Percentiles rank a stretch among this genome's conserved stretches.
Conservation (phyloP, 2,797 vertebrate genomes). For the Parambassis ranga region DNA sequence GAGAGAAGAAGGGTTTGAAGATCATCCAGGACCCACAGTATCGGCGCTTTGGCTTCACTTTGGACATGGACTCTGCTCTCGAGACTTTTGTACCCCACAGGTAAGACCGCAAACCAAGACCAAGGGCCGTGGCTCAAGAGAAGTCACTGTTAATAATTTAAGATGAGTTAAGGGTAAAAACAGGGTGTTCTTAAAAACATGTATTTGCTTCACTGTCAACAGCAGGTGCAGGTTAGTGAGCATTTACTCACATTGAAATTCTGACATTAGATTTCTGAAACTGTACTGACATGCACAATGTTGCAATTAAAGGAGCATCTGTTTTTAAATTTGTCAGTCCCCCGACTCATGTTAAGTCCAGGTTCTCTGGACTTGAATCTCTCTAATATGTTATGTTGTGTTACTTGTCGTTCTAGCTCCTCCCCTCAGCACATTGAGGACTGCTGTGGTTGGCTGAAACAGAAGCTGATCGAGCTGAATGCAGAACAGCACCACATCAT, state of each 20-base stretch:
- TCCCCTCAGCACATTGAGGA: slow-evolving; percentile 86
- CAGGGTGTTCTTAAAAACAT: too few species aligned
- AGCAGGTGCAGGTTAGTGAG: too few species aligned
- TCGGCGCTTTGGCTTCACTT: slow-evolving; percentile 83
- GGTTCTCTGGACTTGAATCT: too few species aligned
- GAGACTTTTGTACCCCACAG: slow-evolving; percentile 87
- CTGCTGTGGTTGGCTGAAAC: slow-evolving; percentile 86
- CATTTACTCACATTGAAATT: too few species aligned
- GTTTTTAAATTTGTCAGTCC: too few species aligned
- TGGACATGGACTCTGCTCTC: slow-evolving; percentile 90
- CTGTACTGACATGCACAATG: too few species aligned
- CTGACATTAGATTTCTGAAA: too few species aligned
- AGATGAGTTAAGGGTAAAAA: too few species aligned
- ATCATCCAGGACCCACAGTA: slow-evolving; percentile 88
- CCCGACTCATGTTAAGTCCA: too few species aligned
- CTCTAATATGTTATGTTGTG: neutral
- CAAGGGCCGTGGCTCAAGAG: too few species aligned
- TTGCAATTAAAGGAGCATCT: too few species aligned
- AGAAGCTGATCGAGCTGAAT: slow-evolving; percentile 88
- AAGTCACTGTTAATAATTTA: too few species aligned
- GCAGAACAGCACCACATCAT: slow-evolving; percentile 80
- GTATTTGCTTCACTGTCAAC: neutral
- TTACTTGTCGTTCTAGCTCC: slow-evolving; percentile 66
- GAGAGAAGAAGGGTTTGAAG: slow-evolving; percentile 80
- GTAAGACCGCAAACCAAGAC: slow-evolving; percentile 73